phyloP scores from a whole-genome alignment of 2,113 vertebrate genomes.

The Platichthys stellatus region DNA sequence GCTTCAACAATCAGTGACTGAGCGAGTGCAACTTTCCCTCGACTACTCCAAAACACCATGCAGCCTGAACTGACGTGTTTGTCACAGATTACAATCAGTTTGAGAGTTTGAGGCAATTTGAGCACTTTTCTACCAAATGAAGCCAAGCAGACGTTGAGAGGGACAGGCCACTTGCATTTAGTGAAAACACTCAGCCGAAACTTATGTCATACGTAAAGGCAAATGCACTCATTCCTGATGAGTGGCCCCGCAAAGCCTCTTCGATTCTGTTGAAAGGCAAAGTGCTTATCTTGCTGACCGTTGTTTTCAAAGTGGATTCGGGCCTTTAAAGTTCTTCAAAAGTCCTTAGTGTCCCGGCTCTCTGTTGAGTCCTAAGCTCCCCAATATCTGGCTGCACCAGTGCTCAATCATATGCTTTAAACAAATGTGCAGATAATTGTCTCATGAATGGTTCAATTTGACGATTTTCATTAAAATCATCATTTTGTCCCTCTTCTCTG shows the following conservation, averaged over 20 bases:
- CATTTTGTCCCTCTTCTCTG: conserved; percentile 53
- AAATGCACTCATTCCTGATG: background rate
- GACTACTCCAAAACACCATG: conserved; percentile 21
- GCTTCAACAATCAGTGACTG: conserved; percentile 8
- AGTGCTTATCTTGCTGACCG: background rate
- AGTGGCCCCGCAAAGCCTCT: background rate
- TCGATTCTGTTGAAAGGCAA: background rate
- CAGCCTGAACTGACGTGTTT: conserved; percentile 25
- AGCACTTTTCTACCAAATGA: background rate
- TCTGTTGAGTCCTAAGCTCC: conserved; percentile 29
- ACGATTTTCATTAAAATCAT: conserved; percentile 71
- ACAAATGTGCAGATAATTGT: conserved; percentile 62
- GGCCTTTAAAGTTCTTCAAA: conserved; percentile 7
- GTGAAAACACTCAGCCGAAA: conserved; percentile 20
- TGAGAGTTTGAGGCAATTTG: background rate
- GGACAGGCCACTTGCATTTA: conserved; percentile 21
- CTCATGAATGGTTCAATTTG: conserved; percentile 61
- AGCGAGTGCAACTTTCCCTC: conserved; percentile 20
- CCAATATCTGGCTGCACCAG: conserved; percentile 31
- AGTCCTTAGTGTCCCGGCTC: background rate
- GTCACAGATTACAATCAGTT: conserved; percentile 7
- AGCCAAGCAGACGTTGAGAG: conserved; percentile 19
- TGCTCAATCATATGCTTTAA: conserved; percentile 43
- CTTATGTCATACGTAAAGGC: conserved; percentile 11
- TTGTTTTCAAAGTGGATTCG: background rate